Evolutionary conservation across 2,888 invertebrate species (phyloP).

Genomic region (Lithophane leautieri): DNA sequence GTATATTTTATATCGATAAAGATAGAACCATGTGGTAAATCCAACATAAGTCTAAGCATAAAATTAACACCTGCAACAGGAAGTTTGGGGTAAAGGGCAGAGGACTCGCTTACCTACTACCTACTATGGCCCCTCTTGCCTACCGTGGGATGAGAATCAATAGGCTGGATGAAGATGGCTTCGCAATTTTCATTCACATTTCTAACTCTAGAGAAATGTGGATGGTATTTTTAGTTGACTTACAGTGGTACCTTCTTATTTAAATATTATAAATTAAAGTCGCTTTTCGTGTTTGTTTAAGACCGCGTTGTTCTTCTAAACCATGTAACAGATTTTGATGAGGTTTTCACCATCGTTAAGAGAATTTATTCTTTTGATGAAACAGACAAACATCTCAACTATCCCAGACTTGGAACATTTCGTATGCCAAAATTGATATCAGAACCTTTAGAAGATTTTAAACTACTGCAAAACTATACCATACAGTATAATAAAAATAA

Average conservation of each 20-base stretch:
- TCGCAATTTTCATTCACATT: slow-evolving; percentile 39
- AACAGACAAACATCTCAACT: background rate
- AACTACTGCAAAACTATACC: too few relatives aligned
- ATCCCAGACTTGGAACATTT: background rate
- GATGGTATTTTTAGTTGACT: too few relatives aligned
- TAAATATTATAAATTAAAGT: too few relatives aligned
- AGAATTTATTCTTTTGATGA: background rate
- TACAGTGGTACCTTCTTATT: too few relatives aligned
- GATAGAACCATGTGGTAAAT: background rate
- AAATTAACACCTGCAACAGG: slow-evolving; percentile 41
- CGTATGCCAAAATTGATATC: too few relatives aligned
- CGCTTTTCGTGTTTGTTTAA: too few relatives aligned
- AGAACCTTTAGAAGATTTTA: too few relatives aligned
- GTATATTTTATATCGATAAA: background rate
- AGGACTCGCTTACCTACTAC: slow-evolving; percentile 29
- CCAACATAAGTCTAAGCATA: background rate
- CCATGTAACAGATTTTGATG: too few relatives aligned
- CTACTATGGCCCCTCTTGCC: slow-evolving; percentile 10
- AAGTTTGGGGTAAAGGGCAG: slow-evolving; percentile 41
- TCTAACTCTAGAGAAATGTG: background rate
- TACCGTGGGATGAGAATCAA: slow-evolving; percentile 48
- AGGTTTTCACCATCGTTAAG: too few relatives aligned
- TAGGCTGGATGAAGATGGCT: slow-evolving; percentile 24
- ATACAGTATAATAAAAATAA: background rate
- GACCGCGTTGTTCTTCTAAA: too few relatives aligned